Percentiles rank a stretch among this genome's conserved stretches.
phyloP scores from a whole-genome alignment of 2,797 vertebrate genomes.

The Alcedo quadribrachys region DNA sequence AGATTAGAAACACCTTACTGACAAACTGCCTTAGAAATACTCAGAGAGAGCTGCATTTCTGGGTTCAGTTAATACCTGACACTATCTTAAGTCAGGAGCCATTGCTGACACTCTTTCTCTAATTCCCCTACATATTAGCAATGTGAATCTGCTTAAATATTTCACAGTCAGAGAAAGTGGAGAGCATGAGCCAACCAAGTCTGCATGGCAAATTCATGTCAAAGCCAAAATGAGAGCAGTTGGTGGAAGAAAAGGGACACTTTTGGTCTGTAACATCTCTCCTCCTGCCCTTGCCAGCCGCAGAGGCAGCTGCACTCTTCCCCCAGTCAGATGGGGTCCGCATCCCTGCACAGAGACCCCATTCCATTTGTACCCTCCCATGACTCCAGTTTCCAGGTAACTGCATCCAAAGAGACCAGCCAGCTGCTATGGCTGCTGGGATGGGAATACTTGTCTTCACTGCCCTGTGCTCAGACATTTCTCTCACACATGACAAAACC shows the following conservation, averaged over 20 bases:
- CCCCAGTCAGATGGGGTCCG: neutral
- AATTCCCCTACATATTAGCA: constrained; percentile 35
- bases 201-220: neutral
- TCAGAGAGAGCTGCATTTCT: constrained; percentile 10
- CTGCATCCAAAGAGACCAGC: neutral
- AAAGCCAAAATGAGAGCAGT: constrained; percentile 4
- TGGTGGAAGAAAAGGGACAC: neutral
- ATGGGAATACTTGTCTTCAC: neutral
- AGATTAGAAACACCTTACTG: constrained; percentile 45
- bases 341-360: neutral
- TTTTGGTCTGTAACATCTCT: neutral
- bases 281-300: neutral
- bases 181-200: neutral
- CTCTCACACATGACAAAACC: neutral
- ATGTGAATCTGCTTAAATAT: constrained; percentile 37
- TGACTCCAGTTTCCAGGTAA: neutral
- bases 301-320: neutral
- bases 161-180: neutral
- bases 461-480: neutral
- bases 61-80: constrained; percentile 25
- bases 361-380: neutral
- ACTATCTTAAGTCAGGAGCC: constrained; percentile 29
- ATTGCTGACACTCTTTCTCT: neutral
- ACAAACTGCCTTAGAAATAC: constrained; percentile 9
- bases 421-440: constrained; percentile 6